Evolutionary conservation across 2,113 vertebrate genomes (phyloP).

Genomic region (Pedetes capensis): DNA sequence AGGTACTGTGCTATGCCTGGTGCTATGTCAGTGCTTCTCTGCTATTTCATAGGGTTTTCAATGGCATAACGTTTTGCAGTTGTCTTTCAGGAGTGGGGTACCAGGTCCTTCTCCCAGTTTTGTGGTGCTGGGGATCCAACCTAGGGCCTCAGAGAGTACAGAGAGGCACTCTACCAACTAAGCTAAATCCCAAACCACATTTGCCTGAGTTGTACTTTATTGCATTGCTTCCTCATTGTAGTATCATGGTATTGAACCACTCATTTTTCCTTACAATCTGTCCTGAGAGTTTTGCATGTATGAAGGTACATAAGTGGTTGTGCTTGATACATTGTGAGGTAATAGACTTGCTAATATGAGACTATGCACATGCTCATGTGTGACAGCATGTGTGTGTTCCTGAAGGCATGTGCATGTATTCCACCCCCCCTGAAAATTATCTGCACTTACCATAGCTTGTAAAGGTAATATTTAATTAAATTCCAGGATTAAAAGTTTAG

Average conservation of each 20-base stretch:
- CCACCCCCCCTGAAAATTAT: neutral
- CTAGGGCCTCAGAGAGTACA: no score
- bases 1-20: no score
- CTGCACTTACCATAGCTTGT: neutral
- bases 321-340: neutral
- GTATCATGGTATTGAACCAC: neutral
- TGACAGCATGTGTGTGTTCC: neutral
- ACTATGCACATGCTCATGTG: neutral
- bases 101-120: no score
- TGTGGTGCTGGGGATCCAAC: no score
- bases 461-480: neutral
- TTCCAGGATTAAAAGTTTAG: neutral
- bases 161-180: no score
- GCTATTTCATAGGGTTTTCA: no score
- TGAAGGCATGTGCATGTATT: neutral
- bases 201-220: neutral
- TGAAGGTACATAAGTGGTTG: neutral
- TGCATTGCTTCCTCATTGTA: neutral
- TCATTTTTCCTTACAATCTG: neutral
- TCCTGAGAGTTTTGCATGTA: neutral
- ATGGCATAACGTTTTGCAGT: no score
- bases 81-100: no score
- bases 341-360: neutral
- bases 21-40: no score
- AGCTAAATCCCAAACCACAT: no score